Percentiles rank a stretch among this genome's conserved stretches.
phyloP scores from a whole-genome alignment of 2,113 vertebrate genomes.

The Gadus chalcogrammus region DNA sequence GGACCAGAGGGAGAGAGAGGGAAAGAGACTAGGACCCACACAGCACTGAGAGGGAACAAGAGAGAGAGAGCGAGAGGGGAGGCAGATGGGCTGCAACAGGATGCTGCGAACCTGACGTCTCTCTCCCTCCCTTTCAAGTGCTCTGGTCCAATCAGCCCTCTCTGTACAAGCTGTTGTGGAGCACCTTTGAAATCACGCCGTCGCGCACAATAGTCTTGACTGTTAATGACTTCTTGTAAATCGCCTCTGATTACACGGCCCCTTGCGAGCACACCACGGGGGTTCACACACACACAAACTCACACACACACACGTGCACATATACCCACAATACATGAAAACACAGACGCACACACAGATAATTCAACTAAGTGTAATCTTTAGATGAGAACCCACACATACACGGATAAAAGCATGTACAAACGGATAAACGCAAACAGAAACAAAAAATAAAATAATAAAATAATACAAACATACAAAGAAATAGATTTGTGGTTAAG shows the following conservation, averaged over 20 bases:
- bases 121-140: slow-evolving; percentile 77
- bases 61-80: slow-evolving; percentile 35
- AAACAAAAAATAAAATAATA: slow-evolving; percentile 24
- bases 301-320: slow-evolving; percentile 17
- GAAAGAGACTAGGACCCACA: no score
- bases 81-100: slow-evolving; percentile 79
- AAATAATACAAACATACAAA: background rate
- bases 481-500: no score
- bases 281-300: slow-evolving; percentile 25
- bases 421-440: slow-evolving; percentile 18
- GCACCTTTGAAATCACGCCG: slow-evolving; percentile 78
- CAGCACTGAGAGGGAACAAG: no score
- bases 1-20: slow-evolving; percentile 63
- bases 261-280: slow-evolving; percentile 38
- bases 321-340: slow-evolving; percentile 19
- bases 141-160: slow-evolving; percentile 76
- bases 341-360: slow-evolving; percentile 10
- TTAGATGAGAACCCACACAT: no score
- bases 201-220: slow-evolving; percentile 78
- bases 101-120: slow-evolving; percentile 77
- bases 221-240: slow-evolving; percentile 79
- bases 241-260: slow-evolving; percentile 69
- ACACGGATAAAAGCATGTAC: no score
- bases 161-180: slow-evolving; percentile 78
- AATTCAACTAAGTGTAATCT: no score